phyloP scores from a whole-genome alignment of 2,888 invertebrate genomes.

The Chloromyia formosa region DNA sequence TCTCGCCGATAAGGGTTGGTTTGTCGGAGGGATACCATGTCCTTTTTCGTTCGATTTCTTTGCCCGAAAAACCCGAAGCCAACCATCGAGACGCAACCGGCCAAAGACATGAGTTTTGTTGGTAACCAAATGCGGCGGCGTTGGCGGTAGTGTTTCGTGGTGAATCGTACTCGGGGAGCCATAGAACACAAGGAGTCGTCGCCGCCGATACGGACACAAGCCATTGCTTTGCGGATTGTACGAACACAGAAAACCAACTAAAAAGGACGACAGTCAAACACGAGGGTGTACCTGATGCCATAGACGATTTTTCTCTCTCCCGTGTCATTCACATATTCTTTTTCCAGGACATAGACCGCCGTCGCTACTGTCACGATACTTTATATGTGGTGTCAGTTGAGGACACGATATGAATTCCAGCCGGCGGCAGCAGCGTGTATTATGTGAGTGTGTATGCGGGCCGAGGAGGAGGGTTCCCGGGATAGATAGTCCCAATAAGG shows the following conservation, averaged over 20 bases:
- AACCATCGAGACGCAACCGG: slow-evolving; percentile 10
- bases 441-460: neutral
- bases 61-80: neutral
- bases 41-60: slow-evolving; percentile 38
- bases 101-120: slow-evolving; percentile 43
- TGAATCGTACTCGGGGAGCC: slow-evolving; percentile 15
- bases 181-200: too few species aligned
- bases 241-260: slow-evolving; percentile 11
- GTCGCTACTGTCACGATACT: slow-evolving; percentile 17
- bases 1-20: slow-evolving; percentile 2
- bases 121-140: slow-evolving; percentile 48
- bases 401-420: slow-evolving; percentile 4
- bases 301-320: slow-evolving; percentile 26
- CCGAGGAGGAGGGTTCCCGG: slow-evolving; percentile 18
- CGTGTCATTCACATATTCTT: slow-evolving; percentile 3
- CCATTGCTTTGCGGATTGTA: slow-evolving; percentile 10
- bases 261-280: neutral
- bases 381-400: slow-evolving; percentile 19
- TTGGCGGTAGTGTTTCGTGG: slow-evolving; percentile 45
- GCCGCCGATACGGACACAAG: neutral
- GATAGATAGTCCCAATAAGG: slow-evolving; percentile 16
- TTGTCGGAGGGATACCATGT: neutral
- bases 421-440: neutral
- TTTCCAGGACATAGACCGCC: slow-evolving; percentile 25
- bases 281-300: slow-evolving; percentile 10